A percentile compares a stretch with the other conserved stretches of the same genome.
phyloP scores from a whole-genome alignment of 2,113 vertebrate genomes.

The Planiliza haematocheilus region DNA sequence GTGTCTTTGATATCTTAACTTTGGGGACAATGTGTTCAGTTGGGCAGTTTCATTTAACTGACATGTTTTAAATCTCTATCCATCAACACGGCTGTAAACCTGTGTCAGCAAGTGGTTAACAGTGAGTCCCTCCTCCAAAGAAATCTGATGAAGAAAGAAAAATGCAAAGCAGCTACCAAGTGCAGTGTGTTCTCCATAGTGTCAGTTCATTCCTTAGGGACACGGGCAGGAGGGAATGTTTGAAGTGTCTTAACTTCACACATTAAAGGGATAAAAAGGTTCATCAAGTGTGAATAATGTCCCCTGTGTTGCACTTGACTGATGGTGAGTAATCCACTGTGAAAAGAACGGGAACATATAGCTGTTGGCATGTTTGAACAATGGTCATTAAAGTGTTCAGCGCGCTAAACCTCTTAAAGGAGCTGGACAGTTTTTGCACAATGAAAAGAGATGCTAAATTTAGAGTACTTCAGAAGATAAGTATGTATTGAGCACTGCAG shows the following conservation, averaged over 20 bases:
- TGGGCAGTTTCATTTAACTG: no score
- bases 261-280: constrained; percentile 44
- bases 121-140: background rate
- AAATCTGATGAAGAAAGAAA: background rate
- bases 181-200: constrained; percentile 12
- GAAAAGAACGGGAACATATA: constrained; percentile 23
- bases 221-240: constrained; percentile 12
- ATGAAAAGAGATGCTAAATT: background rate
- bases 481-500: background rate
- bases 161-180: constrained; percentile 1
- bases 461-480: background rate
- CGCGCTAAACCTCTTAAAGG: constrained; percentile 30
- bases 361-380: constrained; percentile 27
- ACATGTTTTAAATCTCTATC: no score
- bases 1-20: no score
- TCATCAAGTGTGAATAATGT: constrained; percentile 41
- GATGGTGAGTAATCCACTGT: constrained; percentile 37
- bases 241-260: constrained; percentile 44
- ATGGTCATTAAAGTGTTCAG: constrained; percentile 26
- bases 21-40: no score
- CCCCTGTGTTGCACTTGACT: constrained; percentile 46
- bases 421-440: background rate
- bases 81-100: background rate
- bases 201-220: constrained; percentile 21
- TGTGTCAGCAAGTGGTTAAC: background rate